phyloP scores from a whole-genome alignment of 64 coral and sea anemone species.

The Porites lutea region DNA sequence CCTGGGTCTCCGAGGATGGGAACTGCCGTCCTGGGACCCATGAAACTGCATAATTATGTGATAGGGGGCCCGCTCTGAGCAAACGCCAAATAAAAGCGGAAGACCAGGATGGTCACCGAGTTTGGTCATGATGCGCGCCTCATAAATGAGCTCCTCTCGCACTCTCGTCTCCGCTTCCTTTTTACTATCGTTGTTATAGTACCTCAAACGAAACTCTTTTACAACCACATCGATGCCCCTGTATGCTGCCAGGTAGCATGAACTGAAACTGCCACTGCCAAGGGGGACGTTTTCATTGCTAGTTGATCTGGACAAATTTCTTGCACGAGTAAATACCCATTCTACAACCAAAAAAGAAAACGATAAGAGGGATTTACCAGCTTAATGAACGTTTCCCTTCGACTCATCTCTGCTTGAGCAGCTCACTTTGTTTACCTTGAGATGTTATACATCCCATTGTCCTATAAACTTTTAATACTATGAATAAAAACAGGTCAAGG shows the following conservation, averaged over 20 bases:
- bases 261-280: constrained; percentile 37
- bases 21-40: neutral
- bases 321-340: no score
- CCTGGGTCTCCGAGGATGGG: no score
- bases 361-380: no score
- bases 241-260: constrained; percentile 36
- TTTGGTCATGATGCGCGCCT: constrained; percentile 25
- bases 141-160: constrained; percentile 41
- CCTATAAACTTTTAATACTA: no score
- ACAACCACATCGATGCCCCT: constrained; percentile 42
- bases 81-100: constrained; percentile 33
- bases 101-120: constrained; percentile 66
- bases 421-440: no score
- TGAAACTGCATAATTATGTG: constrained; percentile 36
- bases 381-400: no score
- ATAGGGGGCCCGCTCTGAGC: neutral
- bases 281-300: constrained; percentile 1
- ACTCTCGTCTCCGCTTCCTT: neutral
- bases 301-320: constrained; percentile 3
- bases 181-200: neutral
- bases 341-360: no score
- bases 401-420: no score
- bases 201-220: neutral
- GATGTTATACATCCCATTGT: no score
- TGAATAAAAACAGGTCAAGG: no score